phyloP scores from a whole-genome alignment of 1,140 invertebrate species.

The Listronotus oregonensis region DNA sequence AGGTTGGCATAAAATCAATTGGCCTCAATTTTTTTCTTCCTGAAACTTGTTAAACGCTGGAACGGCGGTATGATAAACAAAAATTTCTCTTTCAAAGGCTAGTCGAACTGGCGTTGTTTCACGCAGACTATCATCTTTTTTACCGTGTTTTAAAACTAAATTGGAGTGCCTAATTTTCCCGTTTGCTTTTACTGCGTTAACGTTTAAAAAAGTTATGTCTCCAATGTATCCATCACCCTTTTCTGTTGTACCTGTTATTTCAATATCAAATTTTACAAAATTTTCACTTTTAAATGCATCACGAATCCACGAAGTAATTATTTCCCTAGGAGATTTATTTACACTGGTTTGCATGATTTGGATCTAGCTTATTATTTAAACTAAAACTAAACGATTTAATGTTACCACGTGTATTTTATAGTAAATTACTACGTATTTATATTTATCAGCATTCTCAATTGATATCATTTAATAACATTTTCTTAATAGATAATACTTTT shows the following conservation, averaged over 20 bases:
- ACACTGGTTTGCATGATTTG: no score
- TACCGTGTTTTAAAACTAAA: conserved; percentile 38
- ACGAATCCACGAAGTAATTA: not conserved
- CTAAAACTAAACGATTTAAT: no score
- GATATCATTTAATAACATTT: no score
- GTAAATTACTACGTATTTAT: no score
- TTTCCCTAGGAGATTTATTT: no score
- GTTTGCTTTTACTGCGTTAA: conserved; percentile 5
- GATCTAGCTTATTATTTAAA: no score
- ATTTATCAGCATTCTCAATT: no score
- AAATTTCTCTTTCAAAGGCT: conserved; percentile 30
- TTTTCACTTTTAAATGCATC: not conserved
- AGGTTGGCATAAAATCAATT: conserved; percentile 5
- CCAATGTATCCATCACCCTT: conserved; percentile 43
- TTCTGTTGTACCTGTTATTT: conserved; percentile 4
- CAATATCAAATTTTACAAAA: not conserved
- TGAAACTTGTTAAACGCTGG: conserved; percentile 28
- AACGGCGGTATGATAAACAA: conserved; percentile 32
- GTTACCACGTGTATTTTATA: no score
- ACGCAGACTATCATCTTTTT: conserved; percentile 19
- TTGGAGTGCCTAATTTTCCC: conserved; percentile 8
- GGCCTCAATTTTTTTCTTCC: not conserved
- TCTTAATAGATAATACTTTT: no score
- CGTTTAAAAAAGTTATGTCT: conserved; percentile 31
- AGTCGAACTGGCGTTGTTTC: conserved; percentile 15